Conservation (phyloP, 2,888 invertebrate genomes). For the Syrista parreyssii region DNA sequence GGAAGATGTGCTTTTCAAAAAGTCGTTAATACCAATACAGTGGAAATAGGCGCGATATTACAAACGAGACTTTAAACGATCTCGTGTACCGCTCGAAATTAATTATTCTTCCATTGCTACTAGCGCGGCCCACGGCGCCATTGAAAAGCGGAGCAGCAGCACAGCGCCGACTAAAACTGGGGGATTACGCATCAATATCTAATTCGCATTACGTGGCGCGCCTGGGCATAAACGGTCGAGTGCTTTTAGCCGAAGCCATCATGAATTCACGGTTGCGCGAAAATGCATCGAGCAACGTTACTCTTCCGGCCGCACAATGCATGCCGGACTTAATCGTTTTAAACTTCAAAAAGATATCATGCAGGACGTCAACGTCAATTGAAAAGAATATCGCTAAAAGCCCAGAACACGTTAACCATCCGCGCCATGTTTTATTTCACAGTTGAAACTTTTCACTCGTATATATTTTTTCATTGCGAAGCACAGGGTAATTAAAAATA, state of each 20-base stretch:
- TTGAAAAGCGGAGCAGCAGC: not conserved
- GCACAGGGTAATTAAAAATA: no score
- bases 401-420: not conserved
- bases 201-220: conserved; percentile 11
- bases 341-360: not conserved
- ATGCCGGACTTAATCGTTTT: not conserved
- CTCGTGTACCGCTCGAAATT: conserved; percentile 17
- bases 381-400: no score
- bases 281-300: not conserved
- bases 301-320: not conserved
- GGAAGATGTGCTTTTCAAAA: conserved; percentile 25
- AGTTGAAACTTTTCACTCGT: no score
- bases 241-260: conserved; percentile 31
- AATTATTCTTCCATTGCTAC: conserved; percentile 18
- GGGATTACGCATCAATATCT: conserved; percentile 32
- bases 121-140: not conserved
- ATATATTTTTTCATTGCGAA: no score
- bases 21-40: conserved; percentile 30
- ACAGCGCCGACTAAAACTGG: conserved; percentile 6
- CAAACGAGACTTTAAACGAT: conserved; percentile 36
- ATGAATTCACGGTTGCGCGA: conserved; percentile 30
- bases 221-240: conserved; percentile 10
- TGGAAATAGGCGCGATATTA: conserved; percentile 14
- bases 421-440: not conserved
- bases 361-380: not conserved